Base-by-base conservation (phyloP, 2,797 vertebrate genomes). In the Enteromius thamalakanensis region DNA sequence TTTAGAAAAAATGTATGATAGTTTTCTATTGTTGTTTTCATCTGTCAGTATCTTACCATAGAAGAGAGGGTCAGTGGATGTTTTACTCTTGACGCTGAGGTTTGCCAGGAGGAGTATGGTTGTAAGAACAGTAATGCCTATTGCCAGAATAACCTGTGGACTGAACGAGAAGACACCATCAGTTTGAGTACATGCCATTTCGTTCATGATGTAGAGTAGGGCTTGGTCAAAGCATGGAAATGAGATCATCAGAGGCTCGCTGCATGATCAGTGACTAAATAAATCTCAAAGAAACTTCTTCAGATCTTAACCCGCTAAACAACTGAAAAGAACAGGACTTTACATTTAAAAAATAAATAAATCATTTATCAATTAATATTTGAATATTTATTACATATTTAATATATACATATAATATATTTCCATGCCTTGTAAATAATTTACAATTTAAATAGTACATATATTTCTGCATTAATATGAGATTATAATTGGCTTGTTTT, bases 11-110 rank as follows among this genome's bases (percentile, higher is more conserved):
- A 7, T n/a, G 3, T 1, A 12, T 2, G 34, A 9, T 3, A 32
- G 6, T 53, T 55, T 32, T 75, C 15, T 74, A 4, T 15, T 12
- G 47, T 29, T 74, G 17, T 34, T 21, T 47, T 15, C 37, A 14
- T 55, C 45, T 40, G 58, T 40, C 26, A 74, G 19, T 42, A 23
- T 17, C 93, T 89, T 78, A 97, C 97, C 94, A 0, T 96, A 97
- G 88, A 94, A 97, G 42, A 97, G 91, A 4, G 95, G 94, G 74
- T 97, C 96, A 82, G 95, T 89, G 9, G 91, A 92, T 21, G 68
- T 89, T 81, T 79, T 90, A 75, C 90, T 69, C n/a, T 67, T 88
- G 1, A 92, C 90, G 7, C 85, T 29, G 47, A 95, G 81, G 81
- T 90, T 89, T 67, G 93, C 81, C 78, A 96, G 3, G 10, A 93